Evolutionary conservation across 2,797 vertebrate species (phyloP).

Genomic region (Alcedo quadribrachys): DNA sequence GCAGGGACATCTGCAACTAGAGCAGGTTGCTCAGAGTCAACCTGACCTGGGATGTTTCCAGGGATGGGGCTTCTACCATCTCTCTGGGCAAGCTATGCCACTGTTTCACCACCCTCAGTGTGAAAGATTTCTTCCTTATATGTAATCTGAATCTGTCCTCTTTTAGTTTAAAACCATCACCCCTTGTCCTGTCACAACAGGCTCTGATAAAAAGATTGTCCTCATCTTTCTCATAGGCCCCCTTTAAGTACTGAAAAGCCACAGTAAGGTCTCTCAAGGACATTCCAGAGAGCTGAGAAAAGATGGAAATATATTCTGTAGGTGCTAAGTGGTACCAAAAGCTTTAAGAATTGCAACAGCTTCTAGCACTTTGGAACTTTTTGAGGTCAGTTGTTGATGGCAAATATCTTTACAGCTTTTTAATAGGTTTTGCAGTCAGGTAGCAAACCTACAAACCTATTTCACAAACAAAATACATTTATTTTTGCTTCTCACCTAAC

Average conservation of each 20-base stretch:
- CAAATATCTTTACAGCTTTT: neutral
- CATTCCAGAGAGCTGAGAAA: neutral
- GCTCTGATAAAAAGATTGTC: neutral
- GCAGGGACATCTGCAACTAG: too few relatives aligned
- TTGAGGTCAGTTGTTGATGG: neutral
- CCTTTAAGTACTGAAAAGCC: neutral
- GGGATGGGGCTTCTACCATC: neutral
- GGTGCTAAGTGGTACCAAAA: neutral
- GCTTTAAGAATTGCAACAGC: neutral
- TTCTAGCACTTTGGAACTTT: neutral
- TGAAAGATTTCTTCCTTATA: neutral
- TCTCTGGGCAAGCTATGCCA: neutral
- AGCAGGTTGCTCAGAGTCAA: too few relatives aligned
- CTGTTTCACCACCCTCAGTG: neutral
- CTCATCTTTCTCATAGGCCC: neutral
- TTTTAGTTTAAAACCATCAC: neutral
- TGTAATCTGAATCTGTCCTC: neutral
- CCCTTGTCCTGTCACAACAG: neutral
- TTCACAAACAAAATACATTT: neutral
- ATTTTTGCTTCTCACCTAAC: neutral
- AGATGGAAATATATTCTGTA: neutral
- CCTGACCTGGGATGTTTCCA: too few relatives aligned
- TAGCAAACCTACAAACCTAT: neutral
- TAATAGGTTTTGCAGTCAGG: neutral
- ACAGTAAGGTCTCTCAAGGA: neutral